Evolutionary conservation across 2,113 vertebrate species (phyloP).

Genomic region (Saccopteryx leptura): DNA sequence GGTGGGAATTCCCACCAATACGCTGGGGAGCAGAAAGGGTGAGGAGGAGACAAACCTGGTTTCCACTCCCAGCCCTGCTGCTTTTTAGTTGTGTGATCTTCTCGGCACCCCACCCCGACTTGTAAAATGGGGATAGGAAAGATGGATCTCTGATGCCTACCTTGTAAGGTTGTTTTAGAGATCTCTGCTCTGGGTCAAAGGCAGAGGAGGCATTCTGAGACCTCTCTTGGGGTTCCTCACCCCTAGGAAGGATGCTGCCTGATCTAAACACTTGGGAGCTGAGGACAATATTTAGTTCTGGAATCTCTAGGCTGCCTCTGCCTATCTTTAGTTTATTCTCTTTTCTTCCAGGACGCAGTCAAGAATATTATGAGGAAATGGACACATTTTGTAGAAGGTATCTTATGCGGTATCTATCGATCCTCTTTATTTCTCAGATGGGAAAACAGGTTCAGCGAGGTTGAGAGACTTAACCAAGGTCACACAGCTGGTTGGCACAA

Average conservation of each 20-base stretch:
- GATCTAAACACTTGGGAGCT: background rate
- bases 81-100: background rate
- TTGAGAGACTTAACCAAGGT: background rate
- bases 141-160: no score
- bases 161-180: background rate
- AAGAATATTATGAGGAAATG: background rate
- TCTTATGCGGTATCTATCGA: background rate
- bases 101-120: background rate
- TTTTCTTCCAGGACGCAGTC: background rate
- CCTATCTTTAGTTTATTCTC: background rate
- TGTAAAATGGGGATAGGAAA: background rate
- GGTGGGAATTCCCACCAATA: background rate
- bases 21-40: background rate
- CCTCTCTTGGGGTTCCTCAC: background rate
- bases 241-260: fast-evolving
- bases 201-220: background rate
- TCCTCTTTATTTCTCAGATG: background rate
- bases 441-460: background rate
- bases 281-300: background rate
- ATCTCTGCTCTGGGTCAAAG: background rate
- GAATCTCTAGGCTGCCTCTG: background rate
- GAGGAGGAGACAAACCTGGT: background rate
- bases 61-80: background rate
- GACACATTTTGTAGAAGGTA: background rate
- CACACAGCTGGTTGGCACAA: background rate